Conservation (phyloP, 1,140 invertebrate genomes). For the Drosophila burlai region DNA sequence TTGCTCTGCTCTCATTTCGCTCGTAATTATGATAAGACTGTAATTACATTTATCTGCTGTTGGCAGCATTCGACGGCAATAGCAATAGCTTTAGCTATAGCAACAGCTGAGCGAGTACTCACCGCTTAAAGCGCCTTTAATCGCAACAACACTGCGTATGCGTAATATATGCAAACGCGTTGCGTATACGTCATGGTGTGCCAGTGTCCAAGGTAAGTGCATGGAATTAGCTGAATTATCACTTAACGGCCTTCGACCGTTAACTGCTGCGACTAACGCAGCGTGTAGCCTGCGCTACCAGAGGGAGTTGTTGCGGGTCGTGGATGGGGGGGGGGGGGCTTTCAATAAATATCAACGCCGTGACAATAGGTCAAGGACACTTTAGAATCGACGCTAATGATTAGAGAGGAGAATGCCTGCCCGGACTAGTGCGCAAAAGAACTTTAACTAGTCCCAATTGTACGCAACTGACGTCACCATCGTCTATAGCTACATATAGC, state of each 20-base stretch:
- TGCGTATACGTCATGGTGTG: constrained; percentile 62
- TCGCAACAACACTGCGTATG: constrained; percentile 61
- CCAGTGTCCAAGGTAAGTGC: constrained; percentile 53
- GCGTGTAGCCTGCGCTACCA: constrained; percentile 13
- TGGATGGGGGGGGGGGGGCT: not conserved
- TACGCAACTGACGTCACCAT: constrained; percentile 28
- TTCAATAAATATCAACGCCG: not conserved
- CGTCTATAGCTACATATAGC: not conserved
- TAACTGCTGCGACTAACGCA: constrained; percentile 33
- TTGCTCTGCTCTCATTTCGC: constrained; percentile 48
- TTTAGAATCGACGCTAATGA: constrained; percentile 2
- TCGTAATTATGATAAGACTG: constrained; percentile 79
- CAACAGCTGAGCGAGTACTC: constrained; percentile 27
- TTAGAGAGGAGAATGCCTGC: constrained; percentile 1
- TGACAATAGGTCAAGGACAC: constrained; percentile 39
- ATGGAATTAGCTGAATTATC: constrained; percentile 47
- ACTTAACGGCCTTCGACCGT: constrained; percentile 39
- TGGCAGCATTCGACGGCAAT: constrained; percentile 53
- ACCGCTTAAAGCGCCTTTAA: constrained; percentile 31
- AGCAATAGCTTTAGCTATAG: not conserved
- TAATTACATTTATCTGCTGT: constrained; percentile 82
- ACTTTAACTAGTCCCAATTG: constrained; percentile 23
- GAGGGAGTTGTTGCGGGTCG: not conserved
- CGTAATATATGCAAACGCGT: constrained; percentile 62
- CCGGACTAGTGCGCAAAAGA: constrained; percentile 15